Evolutionary conservation across 2,113 vertebrate species (phyloP), one percentile per base, ranked within the genome.

Genomic region (Bolborhynchus lineola): DNA sequence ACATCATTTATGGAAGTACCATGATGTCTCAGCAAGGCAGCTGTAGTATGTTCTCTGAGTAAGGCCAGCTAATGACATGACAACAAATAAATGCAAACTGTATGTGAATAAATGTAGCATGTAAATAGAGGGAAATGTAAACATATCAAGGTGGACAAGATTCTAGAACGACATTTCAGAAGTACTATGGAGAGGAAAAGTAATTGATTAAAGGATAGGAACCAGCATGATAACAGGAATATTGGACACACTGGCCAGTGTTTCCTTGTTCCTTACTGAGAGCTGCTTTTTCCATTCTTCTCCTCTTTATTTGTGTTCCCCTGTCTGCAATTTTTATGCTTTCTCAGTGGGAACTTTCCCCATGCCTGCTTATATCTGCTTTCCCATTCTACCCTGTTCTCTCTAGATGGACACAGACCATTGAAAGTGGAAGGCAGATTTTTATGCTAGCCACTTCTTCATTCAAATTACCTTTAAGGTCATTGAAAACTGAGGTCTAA

Each of bases 391-490:
- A 44, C 9, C 17, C 42, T 46, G 31, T 49, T 84, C 19, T 86
- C 50, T 82, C 76, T 44, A 55, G 60, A 82, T 42, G 63, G 50
- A 62, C 46, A 63, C 37, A 80, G 44, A 42, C 26, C 7, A 2
- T 25, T 71, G 50, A 80, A 93, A 77, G 71, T n/a, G 31, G 60
- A 91, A 74, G 50, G 23, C 20, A 64, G 53, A 44, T 78, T 68
- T 95, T 90, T 79, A 35, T 39, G 41, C 37, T 72, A 65, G n/a
- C 28, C 24, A 37, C n/a, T 84, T 63, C 78, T 90, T 93, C 70
- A 76, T 92, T 79, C 77, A 87, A 95, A 96, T 83, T 95, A 77
- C 46, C 49, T 90, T 87, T 89, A 80, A 89, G 28, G 28, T 75
- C 16, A 52, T 46, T 70, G 90, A 94, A 92, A 88, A 80, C 65